Evolutionary conservation across 2,888 invertebrate species (phyloP).

Genomic region (Cetonia aurata): DNA sequence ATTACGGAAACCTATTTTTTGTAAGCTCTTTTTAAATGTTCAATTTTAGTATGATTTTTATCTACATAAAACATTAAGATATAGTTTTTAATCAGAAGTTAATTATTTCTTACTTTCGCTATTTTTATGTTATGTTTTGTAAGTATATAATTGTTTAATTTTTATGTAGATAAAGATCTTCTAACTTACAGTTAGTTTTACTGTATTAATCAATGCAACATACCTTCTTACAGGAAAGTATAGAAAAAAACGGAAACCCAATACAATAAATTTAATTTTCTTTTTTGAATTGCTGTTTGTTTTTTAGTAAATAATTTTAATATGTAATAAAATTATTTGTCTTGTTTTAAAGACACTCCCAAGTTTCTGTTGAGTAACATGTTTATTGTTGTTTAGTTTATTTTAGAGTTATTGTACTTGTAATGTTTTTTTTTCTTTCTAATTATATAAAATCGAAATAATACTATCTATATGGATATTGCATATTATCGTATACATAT

Average conservation of each 20-base stretch:
- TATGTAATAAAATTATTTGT: constrained; percentile 33
- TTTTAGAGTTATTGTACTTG: constrained; percentile 40
- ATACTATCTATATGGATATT: constrained; percentile 1
- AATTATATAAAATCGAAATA: constrained; percentile 26
- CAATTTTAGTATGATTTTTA: constrained; percentile 33
- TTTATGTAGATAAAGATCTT: constrained; percentile 39
- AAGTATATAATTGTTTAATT: constrained; percentile 27
- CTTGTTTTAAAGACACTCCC: constrained; percentile 41
- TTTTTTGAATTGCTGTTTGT: constrained; percentile 37
- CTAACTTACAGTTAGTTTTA: constrained; percentile 16
- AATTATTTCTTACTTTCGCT: constrained; percentile 30
- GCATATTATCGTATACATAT: constrained; percentile 25
- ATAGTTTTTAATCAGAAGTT: constrained; percentile 26
- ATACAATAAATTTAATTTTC: constrained; percentile 27
- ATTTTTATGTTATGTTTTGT: constrained; percentile 38
- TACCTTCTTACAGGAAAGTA: constrained; percentile 17
- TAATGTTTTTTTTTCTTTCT: constrained; percentile 35
- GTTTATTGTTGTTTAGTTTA: constrained; percentile 42
- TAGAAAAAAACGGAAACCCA: neutral
- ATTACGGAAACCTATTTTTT: constrained; percentile 13
- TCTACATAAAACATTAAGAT: constrained; percentile 32
- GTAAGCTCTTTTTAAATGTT: constrained; percentile 26
- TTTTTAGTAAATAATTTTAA: constrained; percentile 41
- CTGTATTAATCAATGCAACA: constrained; percentile 20
- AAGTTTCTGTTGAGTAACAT: constrained; percentile 21